Base-by-base conservation (phyloP, 2,797 vertebrate species). In the Gephyroberyx darwinii region DNA sequence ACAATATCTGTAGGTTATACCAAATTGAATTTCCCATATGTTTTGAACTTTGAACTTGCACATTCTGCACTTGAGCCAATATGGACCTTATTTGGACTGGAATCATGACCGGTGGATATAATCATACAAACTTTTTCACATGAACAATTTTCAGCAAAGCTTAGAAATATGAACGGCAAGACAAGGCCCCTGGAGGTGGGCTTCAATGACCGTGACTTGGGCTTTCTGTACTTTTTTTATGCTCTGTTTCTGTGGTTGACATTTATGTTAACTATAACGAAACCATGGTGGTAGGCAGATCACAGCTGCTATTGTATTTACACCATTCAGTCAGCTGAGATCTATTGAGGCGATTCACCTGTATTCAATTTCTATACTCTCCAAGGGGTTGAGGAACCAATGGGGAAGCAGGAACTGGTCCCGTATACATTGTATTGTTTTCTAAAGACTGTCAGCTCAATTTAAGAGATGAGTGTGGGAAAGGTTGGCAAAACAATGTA, bases 341-440 rank as follows among this genome's bases (percentile, higher is more conserved):
- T 69, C 52, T 63, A n/a, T 76, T 75, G 47, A 86, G 54, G 43
- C 26, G 30, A 39, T 76, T 81, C 35, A 70, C 55, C 59, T 69
- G 67, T 64, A 88, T 89, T 86, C 13, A 51, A 72, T 93, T 86
- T 80, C 74, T 57, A 20, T 74, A 8, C 33, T 72, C 65, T 77
- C 75, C 72, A 39, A 59, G 62, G 54, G 77, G 57, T 33, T 52
- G 56, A 65, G 56, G 43, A 56, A 66, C 39, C 50, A 70, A 74
- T 52, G 55, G 61, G 45, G 37, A 69, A 79, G 56, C 41, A 71
- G 30, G 55, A 62, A 59, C 51, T 60, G 48, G 45, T 76, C 53
- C 64, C 30, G 71, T 45, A 45, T 65, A 69, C 16, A 77, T 59
- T 83, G 51, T 54, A 22, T 12, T 63, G 48, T 33, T 65, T 77